Percentiles rank a stretch among this genome's conserved stretches.
These are phyloP conservation scores for Podotricha telesiphe DNA, from an alignment of 2,888 invertebrate genomes.

Conservation along the genomic window DNA sequence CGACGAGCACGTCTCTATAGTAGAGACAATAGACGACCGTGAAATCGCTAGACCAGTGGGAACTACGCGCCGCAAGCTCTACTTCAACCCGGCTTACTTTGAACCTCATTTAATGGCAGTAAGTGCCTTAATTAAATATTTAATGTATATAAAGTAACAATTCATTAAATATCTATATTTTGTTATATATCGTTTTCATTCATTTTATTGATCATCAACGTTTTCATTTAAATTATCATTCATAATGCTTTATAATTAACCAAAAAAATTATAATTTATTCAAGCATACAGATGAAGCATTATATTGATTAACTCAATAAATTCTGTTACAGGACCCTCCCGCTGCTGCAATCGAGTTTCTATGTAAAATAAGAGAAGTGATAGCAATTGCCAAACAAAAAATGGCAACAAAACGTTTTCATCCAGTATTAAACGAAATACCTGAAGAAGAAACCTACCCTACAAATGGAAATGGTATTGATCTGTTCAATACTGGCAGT, in stretches of 20 bases:
- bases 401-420: constrained; percentile 91
- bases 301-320: background rate
- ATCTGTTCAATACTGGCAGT: constrained; percentile 77
- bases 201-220: too few relatives aligned
- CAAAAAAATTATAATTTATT: too few relatives aligned
- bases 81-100: constrained; percentile 96
- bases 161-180: background rate
- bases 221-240: too few relatives aligned
- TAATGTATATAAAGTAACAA: background rate
- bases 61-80: constrained; percentile 89
- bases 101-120: constrained; percentile 93
- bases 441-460: constrained; percentile 89
- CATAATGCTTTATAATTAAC: too few relatives aligned
- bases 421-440: constrained; percentile 90
- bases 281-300: background rate
- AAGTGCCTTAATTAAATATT: constrained; percentile 54
- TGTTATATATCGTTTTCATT: too few relatives aligned
- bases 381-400: constrained; percentile 95
- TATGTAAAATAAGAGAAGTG: constrained; percentile 94
- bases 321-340: constrained; percentile 89
- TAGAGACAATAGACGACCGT: constrained; percentile 90
- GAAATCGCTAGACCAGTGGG: constrained; percentile 88
- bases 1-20: constrained; percentile 92
- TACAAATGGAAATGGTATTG: constrained; percentile 77
- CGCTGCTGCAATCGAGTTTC: constrained; percentile 94